Percentiles rank a stretch among this genome's conserved stretches.
phyloP scores from a whole-genome alignment of 2,797 vertebrate species.

The Arrhamphus sclerolepis region DNA sequence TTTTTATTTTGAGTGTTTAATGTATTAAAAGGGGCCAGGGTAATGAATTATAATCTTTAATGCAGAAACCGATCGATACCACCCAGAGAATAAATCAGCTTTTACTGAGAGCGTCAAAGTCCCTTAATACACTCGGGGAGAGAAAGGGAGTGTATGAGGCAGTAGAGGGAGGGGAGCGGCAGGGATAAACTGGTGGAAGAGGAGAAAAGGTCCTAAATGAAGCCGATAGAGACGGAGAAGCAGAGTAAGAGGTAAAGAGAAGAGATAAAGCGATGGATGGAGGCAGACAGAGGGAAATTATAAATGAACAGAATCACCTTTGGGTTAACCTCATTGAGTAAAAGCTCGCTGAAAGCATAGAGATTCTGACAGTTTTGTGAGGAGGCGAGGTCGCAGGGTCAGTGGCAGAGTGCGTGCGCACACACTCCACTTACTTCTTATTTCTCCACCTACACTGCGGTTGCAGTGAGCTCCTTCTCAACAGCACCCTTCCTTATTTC shows the following conservation, averaged over 20 bases:
- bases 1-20: slow-evolving; percentile 89
- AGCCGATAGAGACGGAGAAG: slow-evolving; percentile 50
- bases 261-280: slow-evolving; percentile 39
- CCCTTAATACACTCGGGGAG: slow-evolving; percentile 85
- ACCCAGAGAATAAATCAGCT: slow-evolving; percentile 87
- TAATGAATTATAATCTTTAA: slow-evolving; percentile 92
- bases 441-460: slow-evolving; percentile 39
- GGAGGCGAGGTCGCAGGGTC: slow-evolving; percentile 64
- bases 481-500: slow-evolving; percentile 37
- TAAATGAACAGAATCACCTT: slow-evolving; percentile 72
- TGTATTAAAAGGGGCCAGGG: slow-evolving; percentile 85
- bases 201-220: slow-evolving; percentile 39
- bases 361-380: slow-evolving; percentile 75
- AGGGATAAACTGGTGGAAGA: slow-evolving; percentile 57
- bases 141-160: slow-evolving; percentile 61
- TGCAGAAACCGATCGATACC: slow-evolving; percentile 87
- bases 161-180: slow-evolving; percentile 22
- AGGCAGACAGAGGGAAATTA: slow-evolving; percentile 55
- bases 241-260: slow-evolving; percentile 14
- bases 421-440: slow-evolving; percentile 56
- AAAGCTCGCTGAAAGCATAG: slow-evolving; percentile 70
- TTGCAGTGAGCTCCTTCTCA: slow-evolving; percentile 57
- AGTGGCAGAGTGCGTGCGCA: slow-evolving; percentile 23
- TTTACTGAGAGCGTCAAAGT: slow-evolving; percentile 87
- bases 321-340: slow-evolving; percentile 79